Evolutionary conservation across 2,888 invertebrate genomes (phyloP).

Genomic region (Lysandra bellargus): DNA sequence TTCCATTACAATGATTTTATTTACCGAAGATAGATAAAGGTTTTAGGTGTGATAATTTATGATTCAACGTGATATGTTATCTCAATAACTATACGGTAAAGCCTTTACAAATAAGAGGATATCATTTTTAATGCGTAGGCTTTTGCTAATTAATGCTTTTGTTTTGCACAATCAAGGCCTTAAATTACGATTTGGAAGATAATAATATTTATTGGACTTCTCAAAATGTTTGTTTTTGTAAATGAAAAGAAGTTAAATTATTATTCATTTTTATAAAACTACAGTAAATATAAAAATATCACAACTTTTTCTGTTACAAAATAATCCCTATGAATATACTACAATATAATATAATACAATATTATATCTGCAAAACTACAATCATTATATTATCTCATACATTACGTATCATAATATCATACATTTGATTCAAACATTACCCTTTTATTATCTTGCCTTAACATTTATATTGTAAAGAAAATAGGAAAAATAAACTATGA

Average conservation of each 20-base stretch:
- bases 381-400: no score
- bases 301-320: no score
- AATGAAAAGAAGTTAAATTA: no score
- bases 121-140: background rate
- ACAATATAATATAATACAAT: no score
- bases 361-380: no score
- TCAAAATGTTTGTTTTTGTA: background rate
- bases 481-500: background rate
- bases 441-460: background rate
- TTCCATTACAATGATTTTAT: background rate
- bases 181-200: background rate
- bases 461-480: background rate
- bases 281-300: no score
- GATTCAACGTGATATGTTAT: conserved; percentile 6
- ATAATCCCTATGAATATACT: no score
- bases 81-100: background rate
- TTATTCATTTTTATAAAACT: no score
- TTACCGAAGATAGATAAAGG: conserved; percentile 16
- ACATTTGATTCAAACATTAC: no score
- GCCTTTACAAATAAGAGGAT: background rate
- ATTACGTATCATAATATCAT: no score
- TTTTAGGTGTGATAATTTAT: conserved; percentile 10
- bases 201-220: background rate
- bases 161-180: background rate
- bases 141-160: background rate